Percentiles rank a stretch among this genome's conserved stretches.
Evolutionary conservation across 2,888 invertebrate species (phyloP).

Genomic region (Polia nebulosa): DNA sequence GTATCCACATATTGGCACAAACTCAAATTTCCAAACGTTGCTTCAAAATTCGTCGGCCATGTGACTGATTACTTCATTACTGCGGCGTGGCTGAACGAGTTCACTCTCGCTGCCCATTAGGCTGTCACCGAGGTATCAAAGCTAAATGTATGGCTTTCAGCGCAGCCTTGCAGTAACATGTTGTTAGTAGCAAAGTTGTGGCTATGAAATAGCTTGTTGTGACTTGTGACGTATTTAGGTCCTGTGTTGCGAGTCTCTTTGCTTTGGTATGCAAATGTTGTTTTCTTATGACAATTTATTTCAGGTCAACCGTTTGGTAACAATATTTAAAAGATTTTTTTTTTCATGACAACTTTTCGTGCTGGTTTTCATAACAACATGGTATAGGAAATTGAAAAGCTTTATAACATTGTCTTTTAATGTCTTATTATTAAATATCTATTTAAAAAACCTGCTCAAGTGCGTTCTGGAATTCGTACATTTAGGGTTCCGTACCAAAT

Average conservation of each 20-base stretch:
- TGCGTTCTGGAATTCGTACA: too few species aligned
- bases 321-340: background rate
- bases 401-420: background rate
- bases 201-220: constrained; percentile 16
- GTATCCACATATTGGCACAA: constrained; percentile 48
- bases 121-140: constrained; percentile 58
- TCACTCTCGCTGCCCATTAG: constrained; percentile 54
- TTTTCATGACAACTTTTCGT: background rate
- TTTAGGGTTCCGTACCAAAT: too few species aligned
- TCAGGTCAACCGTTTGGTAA: too few species aligned
- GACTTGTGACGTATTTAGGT: constrained; percentile 25
- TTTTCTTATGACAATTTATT: too few species aligned
- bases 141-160: constrained; percentile 54
- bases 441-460: too few species aligned
- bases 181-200: constrained; percentile 26
- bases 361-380: background rate
- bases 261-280: background rate
- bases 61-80: constrained; percentile 63
- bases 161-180: constrained; percentile 31
- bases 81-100: constrained; percentile 47
- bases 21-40: constrained; percentile 55
- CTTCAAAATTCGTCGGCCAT: constrained; percentile 54
- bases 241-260: background rate
- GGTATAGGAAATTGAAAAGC: too few species aligned
- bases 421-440: too few species aligned